These are phyloP conservation scores for Aphelenchoides bicaudatus DNA, from an alignment of 2,888 invertebrate genomes.

Conservation along the genomic window DNA sequence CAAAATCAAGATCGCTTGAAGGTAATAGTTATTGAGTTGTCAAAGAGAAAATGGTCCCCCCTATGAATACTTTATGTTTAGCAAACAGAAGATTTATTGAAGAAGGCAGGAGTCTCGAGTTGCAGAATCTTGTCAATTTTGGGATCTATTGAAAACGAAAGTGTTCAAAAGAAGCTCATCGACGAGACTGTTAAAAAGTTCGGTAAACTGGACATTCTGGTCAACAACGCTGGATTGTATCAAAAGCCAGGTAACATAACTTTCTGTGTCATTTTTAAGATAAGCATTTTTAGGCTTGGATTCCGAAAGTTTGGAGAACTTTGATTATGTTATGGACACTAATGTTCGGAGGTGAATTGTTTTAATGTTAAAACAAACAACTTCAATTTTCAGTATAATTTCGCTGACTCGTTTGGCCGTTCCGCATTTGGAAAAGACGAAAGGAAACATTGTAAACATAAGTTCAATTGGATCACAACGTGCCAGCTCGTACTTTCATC, in stretches of 20 bases:
- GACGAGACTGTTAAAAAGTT: slow-evolving; percentile 29
- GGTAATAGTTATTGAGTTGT: background rate
- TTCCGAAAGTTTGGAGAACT: slow-evolving; percentile 8
- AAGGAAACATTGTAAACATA: slow-evolving; percentile 20
- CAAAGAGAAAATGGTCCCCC: background rate
- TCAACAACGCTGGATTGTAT: slow-evolving; percentile 21
- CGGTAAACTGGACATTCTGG: slow-evolving; percentile 24
- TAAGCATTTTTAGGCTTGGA: too few species aligned
- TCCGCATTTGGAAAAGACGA: slow-evolving; percentile 22
- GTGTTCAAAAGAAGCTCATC: slow-evolving; percentile 14
- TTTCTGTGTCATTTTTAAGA: too few species aligned
- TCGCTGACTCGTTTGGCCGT: slow-evolving; percentile 22
- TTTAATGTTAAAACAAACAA: too few species aligned
- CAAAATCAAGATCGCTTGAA: slow-evolving; percentile 15
- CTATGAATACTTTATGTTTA: slow-evolving; percentile 6
- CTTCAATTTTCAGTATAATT: too few species aligned
- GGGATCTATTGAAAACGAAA: slow-evolving; percentile 17
- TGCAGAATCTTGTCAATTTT: background rate
- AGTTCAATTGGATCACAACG: background rate
- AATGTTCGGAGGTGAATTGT: slow-evolving; percentile 17
- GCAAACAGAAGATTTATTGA: background rate
- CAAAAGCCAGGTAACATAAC: too few species aligned
- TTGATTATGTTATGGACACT: slow-evolving; percentile 18
- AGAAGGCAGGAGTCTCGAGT: background rate
- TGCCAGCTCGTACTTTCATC: background rate